These are phyloP conservation scores for Neofelis nebulosa DNA, from an alignment of 2,113 vertebrate genomes.

Conservation along the genomic window DNA sequence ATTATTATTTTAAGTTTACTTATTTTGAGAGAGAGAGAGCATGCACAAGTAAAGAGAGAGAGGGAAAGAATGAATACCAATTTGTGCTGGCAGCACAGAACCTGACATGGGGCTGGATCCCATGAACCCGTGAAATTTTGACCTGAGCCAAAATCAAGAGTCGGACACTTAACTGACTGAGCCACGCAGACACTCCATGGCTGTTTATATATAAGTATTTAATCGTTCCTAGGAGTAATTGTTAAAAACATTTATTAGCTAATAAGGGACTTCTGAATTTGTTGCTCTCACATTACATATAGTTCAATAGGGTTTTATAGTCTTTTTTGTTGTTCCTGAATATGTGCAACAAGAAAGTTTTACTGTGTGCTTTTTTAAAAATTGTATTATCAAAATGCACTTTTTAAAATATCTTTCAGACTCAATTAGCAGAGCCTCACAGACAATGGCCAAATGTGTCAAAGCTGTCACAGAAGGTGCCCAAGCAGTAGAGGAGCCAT, in stretches of 20 bases:
- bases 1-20: background rate
- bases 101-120: too few species aligned
- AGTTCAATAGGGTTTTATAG: background rate
- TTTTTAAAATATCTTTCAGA: constrained; percentile 86
- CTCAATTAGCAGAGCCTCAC: constrained; percentile 96
- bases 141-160: too few species aligned
- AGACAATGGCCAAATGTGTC: constrained; percentile 99
- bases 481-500: constrained; percentile 94
- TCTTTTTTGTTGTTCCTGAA: background rate
- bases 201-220: background rate
- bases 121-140: too few species aligned
- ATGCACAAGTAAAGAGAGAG: too few species aligned
- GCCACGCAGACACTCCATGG: background rate
- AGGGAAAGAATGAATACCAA: too few species aligned
- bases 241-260: constrained; percentile 38
- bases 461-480: constrained; percentile 97
- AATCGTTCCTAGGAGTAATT: background rate
- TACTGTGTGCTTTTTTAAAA: background rate
- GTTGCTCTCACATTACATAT: background rate
- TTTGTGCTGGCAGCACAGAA: too few species aligned
- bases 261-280: background rate
- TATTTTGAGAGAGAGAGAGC: too few species aligned
- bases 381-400: constrained; percentile 30
- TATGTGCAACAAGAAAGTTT: constrained; percentile 17
- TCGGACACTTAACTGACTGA: too few species aligned